Evolutionary conservation across 2,888 invertebrate genomes (phyloP), one percentile per base, ranked within the genome.

Genomic region (Metopia argyrocephala): DNA sequence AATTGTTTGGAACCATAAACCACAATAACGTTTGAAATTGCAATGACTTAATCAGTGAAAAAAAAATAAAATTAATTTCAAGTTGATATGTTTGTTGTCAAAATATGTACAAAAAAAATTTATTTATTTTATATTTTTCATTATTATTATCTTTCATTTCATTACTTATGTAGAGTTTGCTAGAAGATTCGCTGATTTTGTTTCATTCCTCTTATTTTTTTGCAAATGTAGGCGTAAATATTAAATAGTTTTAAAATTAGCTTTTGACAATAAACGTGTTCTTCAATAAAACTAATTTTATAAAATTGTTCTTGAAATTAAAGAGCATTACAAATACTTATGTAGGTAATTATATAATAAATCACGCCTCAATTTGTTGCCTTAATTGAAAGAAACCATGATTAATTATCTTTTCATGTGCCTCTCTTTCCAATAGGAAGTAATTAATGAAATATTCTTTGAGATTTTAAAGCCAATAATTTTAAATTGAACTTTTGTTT

Each of bases 291-390:
- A 21, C 21, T 23, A 21, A 52, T 5, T 9, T 48, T 65, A 28
- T 15, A 7, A 21, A 45, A 31, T 21, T 62, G 52, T 71, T 15
- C 25, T 38, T 45, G 18, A 56, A 48, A 28, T 73, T 61, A 61
- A 56, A 23, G 15, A 70, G 2, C 48, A 57, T 66, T 61, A 28
- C 27, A 75, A 66, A 52, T 75, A n/a, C n/a, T n/a, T n/a, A n/a
- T n/a, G n/a, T n/a, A n/a, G n/a, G n/a, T 75, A 66, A 68, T 66
- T 75, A 28, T 21, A 68, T 46, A 75, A 68, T 45, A 66, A 21
- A 52, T 28, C 50, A 75, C 75, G 28, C 66, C 75, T 61, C 52
- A 61, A 64, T 46, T 23, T 21, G 21, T 23, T n/a, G n/a, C n/a
- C n/a, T 62, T 71, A 21, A 54, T 6, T 54, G 62, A 71, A 62